Evolutionary conservation across 1,140 invertebrate genomes (phyloP), one percentile per base, ranked within the genome.

Genomic region (Meteorus sp.): DNA sequence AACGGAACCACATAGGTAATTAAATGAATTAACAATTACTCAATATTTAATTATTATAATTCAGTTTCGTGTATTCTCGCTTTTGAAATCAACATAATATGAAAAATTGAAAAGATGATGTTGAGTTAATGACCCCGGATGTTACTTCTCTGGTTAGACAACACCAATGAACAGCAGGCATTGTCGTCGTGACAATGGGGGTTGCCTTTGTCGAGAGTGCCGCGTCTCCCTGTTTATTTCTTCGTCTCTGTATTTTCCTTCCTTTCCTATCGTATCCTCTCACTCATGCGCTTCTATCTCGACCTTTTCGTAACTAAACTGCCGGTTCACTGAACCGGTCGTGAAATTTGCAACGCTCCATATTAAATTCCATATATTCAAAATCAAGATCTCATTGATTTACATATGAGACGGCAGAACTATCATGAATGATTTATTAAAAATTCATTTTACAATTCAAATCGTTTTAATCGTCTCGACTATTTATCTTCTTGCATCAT

Each of bases 141-240:
- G 52, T 55, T 37, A 43, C 37, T 43, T 23, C 52, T 55, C 52
- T 55, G 52, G 37, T 44, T 43, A 55, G 52, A 55, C 52, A 55
- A 44, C 22, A 31, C 39, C 35, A 44, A 55, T 55, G 52, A 55
- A 44, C 39, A 53, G 33, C 11, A 15, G 29, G 52, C 52, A 44
- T 43, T 55, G 39, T 55, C 39, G 52, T 55, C 39, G 52, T 43
- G 39, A 55, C 52, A 55, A 55, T 43, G 52, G 44, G 52, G 52
- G 37, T n/a, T 37, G 39, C 37, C 52, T 43, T 44, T 55, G 52
- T 53, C 51, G 8, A 55, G 11, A 11, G 33, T n/a, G n/a, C n/a
- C n/a, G 35, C 33, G 19, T 55, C 52, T 13, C 15, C 6, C 15
- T 39, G 11, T 23, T 19, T n/a, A n/a, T n/a, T n/a, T n/a, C n/a